phyloP scores from a whole-genome alignment of 2,797 vertebrate species.

The Rhinogobio ventralis region DNA sequence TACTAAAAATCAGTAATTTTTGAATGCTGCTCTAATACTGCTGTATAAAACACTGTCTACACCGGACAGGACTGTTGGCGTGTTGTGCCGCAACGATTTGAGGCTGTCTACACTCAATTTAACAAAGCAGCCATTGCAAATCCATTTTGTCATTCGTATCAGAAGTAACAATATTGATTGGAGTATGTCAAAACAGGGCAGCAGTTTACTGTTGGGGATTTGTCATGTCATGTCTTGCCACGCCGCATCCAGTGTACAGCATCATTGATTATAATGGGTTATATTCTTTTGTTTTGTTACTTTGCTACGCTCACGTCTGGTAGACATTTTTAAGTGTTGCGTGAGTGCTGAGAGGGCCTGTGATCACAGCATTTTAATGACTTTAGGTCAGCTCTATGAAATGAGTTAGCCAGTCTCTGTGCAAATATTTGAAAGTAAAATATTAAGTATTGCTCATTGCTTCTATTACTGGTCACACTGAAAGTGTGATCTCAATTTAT shows the following conservation, averaged over 20 bases:
- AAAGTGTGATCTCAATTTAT: conserved; percentile 29
- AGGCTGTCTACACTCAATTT: background rate
- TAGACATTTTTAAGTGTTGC: background rate
- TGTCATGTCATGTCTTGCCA: background rate
- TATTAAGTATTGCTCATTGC: background rate
- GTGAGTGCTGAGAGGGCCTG: background rate
- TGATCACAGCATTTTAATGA: background rate
- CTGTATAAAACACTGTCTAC: too few relatives aligned
- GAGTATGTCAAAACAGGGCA: background rate
- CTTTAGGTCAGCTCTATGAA: background rate
- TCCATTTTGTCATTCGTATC: background rate
- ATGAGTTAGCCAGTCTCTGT: background rate
- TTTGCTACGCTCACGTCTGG: background rate
- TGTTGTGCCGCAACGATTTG: background rate
- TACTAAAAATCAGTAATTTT: too few relatives aligned
- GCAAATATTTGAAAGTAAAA: conserved; percentile 1
- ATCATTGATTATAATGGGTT: background rate
- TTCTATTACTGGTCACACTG: conserved; percentile 5
- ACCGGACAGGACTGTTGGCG: too few relatives aligned
- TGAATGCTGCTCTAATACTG: too few relatives aligned
- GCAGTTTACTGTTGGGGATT: background rate
- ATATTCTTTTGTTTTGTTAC: background rate
- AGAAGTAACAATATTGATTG: background rate
- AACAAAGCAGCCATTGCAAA: background rate
- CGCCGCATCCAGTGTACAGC: background rate